Evolutionary conservation across 2,888 invertebrate species (phyloP).

Genomic region (Hirtodrosophila trivittata): DNA sequence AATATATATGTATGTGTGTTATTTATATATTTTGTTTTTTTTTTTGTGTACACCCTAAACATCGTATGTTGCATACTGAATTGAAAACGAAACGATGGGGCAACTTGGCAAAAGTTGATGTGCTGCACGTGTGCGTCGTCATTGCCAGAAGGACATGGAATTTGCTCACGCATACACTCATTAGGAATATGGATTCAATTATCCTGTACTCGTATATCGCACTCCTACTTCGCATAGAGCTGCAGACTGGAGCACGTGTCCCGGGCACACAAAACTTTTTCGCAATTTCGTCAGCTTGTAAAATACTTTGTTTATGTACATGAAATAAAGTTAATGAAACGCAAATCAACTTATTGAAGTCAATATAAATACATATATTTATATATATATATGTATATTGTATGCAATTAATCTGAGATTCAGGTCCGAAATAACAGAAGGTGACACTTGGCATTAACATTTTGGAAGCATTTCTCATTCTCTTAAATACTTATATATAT

Average conservation of each 20-base stretch:
- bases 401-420: no score
- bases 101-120: conserved; percentile 50
- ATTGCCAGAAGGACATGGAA: conserved; percentile 22
- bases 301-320: conserved; percentile 5
- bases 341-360: conserved; percentile 1
- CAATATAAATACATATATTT: no score
- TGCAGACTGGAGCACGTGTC: conserved; percentile 26
- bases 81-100: conserved; percentile 48
- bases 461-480: no score
- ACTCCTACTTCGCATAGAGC: conserved; percentile 14
- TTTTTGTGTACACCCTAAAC: conserved; percentile 15
- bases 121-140: conserved; percentile 46
- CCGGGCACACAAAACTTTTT: no score
- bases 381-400: no score
- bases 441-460: no score
- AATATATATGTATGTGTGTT: background rate
- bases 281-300: conserved; percentile 5
- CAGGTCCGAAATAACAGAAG: no score
- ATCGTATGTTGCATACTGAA: conserved; percentile 65
- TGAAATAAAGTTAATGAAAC: conserved; percentile 20
- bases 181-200: conserved; percentile 70
- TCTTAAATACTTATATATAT: no score
- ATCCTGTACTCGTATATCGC: conserved; percentile 39
- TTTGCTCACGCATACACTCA: conserved; percentile 57
- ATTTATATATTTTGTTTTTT: background rate